Base-by-base conservation (phyloP, 2,888 invertebrate genomes). In the Epirrhoe alternata region DNA sequence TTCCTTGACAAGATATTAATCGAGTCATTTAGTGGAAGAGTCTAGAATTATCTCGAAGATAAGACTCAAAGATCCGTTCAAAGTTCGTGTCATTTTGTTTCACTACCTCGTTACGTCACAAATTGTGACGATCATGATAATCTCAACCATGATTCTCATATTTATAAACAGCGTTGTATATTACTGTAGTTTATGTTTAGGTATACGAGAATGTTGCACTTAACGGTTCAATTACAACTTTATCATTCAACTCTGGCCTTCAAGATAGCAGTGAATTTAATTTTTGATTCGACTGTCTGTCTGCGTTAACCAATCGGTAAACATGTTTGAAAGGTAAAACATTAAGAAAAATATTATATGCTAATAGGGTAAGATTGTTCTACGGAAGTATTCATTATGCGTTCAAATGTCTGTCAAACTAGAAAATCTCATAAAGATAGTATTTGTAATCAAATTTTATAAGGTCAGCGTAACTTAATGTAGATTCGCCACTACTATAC, bases 131-230 rank as follows among this genome's bases (percentile, higher is more conserved):
- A 30, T 24, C 14, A 30, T 45, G 10, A 16, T 16, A 16, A 64
- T 49, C 63, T 63, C 58, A 59, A 12, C 2, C n/a, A 53, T 30
- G 64, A 58, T 58, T 64, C 58, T 64, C 64, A 58, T 58, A 63
- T 63, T 52, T 45, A 30, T 31, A 42, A n/a, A 45, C 52, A 45
- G 5, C 47, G 47, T 54, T 33, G 31, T 12, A 31, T 7, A 16
- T 45, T 33, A 54, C 47, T 31, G 31, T 42, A 12, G 3, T 12
- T 12, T 42, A 10, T 42, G 38, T 42, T 12, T 12, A n/a, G n/a
- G n/a, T n/a, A 12, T 42, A 42, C 12, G 38, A 12, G 12, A 42
- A 10, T 8, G 45, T 61, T n/a, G n/a, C n/a, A n/a, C n/a, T n/a
- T 45, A 45, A 42, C 4, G 8, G 56, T 30, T 30, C 1, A 14